Percentiles rank a stretch among this genome's conserved stretches.
Conservation (phyloP, 1,140 invertebrate species). For the Papilio glaucus region DNA sequence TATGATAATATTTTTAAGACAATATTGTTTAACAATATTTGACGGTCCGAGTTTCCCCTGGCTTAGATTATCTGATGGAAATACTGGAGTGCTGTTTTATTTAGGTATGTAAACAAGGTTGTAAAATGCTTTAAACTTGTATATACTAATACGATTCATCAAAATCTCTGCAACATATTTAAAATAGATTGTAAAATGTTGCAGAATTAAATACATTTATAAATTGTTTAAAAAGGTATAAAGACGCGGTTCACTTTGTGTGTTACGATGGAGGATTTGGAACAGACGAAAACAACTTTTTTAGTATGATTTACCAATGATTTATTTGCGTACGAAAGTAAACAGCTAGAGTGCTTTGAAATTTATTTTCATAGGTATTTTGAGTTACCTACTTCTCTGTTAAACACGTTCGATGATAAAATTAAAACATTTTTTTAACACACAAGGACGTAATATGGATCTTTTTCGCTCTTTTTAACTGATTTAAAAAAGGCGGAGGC, state of each 20-base stretch:
- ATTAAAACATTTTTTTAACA: background rate
- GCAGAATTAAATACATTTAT: background rate
- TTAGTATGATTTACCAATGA: background rate
- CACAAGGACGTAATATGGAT: too few relatives aligned
- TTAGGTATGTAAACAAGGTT: too few relatives aligned
- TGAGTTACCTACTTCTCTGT: background rate
- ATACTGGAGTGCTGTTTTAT: too few relatives aligned
- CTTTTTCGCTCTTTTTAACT: too few relatives aligned
- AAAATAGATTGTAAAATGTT: background rate
- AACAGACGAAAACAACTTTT: background rate
- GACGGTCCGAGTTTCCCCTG: too few relatives aligned
- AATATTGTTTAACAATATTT: too few relatives aligned
- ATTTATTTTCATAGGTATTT: background rate
- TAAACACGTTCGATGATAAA: background rate
- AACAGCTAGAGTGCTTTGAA: background rate
- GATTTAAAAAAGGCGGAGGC: too few relatives aligned
- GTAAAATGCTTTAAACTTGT: background rate
- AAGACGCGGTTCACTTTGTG: background rate
- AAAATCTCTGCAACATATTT: background rate
- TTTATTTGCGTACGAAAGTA: conserved; percentile 6
- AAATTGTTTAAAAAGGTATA: background rate
- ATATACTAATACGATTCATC: background rate
- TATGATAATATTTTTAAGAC: too few relatives aligned
- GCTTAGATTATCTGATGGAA: too few relatives aligned
- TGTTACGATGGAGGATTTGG: conserved; percentile 2